Evolutionary conservation across 2,113 vertebrate species (phyloP), one percentile per base, ranked within the genome.

Genomic region (Channa maculata): DNA sequence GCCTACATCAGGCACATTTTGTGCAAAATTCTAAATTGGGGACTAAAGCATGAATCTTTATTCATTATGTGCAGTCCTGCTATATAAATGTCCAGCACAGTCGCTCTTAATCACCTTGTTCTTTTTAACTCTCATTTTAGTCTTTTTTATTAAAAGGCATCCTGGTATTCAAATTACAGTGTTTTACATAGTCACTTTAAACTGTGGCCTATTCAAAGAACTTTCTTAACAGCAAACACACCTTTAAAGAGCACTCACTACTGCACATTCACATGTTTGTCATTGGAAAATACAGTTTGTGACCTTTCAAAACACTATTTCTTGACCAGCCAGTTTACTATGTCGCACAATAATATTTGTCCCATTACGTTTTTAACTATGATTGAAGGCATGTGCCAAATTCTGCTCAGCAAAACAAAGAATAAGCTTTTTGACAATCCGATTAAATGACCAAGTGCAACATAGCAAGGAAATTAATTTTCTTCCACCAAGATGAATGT

Each of bases 41-140:
- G 95, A 96, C 96, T 96, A 96, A 96, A 97, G 96, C 96, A 95
- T 95, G 96, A 97, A 97, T 98, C 97, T 98, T 98, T 97, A 98
- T 98, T 99, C 98, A 98, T 99, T 97, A 98, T 94, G 96, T 89
- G 93, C 92, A 87, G 94, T 92, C 96, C 94, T 92, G 95, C 95
- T 96, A 96, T 95, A 96, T 98, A 98, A 98, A 98, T 97, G 96
- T 95, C 95, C 95, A 93, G 94, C 96, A 95, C 95, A 94, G 97
- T 95, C 93, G 92, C 95, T 96, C 95, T 96, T 97, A 97, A 98
- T 99, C 96, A 98, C 96, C 94, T 95, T 94, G 95, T 96, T 96
- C 96, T 94, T 96, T 98, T 96, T 95, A 96, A 97, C 97, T 96
- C 95, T 96, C 95, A 95, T 93, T 96, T 95, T 92, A 93, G 92